Percentiles rank a stretch among this genome's conserved stretches.
Evolutionary conservation across 2,113 vertebrate species (phyloP).

Genomic region (Piliocolobus tephrosceles): DNA sequence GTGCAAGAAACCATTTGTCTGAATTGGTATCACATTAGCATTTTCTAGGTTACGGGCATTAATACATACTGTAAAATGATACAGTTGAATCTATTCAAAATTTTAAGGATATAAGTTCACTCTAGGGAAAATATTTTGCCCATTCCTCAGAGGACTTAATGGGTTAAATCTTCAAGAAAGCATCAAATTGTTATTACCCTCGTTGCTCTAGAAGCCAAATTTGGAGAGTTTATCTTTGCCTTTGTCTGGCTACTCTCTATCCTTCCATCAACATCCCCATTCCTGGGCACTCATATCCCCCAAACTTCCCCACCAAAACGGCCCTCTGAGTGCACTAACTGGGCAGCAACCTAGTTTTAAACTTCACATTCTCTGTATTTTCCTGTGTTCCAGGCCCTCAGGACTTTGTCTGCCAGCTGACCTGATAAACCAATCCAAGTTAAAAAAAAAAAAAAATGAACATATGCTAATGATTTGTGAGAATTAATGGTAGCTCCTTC

Average conservation of each 20-base stretch:
- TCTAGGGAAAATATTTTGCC: neutral
- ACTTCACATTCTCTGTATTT: neutral
- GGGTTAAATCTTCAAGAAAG: neutral
- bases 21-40: neutral
- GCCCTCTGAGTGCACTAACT: neutral
- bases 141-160: neutral
- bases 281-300: neutral
- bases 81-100: neutral
- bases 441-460: neutral
- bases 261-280: neutral
- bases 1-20: neutral
- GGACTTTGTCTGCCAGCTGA: neutral
- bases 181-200: neutral
- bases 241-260: neutral
- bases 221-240: neutral
- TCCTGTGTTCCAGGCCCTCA: neutral
- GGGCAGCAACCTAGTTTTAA: neutral
- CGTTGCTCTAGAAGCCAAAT: neutral
- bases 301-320: neutral
- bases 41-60: neutral
- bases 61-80: neutral
- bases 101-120: neutral
- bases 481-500: neutral
- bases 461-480: neutral
- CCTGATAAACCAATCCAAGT: slow-evolving; percentile 5